Evolutionary conservation across 2,113 vertebrate genomes (phyloP).

Genomic region (Elaphurus davidianus): DNA sequence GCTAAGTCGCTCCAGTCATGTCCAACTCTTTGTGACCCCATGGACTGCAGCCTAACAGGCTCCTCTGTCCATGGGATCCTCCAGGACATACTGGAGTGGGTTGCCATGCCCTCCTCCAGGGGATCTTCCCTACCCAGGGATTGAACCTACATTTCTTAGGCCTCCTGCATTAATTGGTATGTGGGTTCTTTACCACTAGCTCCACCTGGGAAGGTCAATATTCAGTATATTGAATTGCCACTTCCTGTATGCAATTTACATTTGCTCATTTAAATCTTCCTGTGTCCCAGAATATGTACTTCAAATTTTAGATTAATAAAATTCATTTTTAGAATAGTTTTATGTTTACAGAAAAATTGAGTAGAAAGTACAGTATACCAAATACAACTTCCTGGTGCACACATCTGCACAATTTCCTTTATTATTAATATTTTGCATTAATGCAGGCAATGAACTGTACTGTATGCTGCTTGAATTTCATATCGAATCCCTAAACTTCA

Average conservation of each 20-base stretch:
- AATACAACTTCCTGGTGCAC: accelerated
- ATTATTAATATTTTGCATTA: not conserved
- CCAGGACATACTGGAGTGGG: not conserved
- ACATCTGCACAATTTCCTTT: not conserved
- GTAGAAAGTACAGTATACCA: not conserved
- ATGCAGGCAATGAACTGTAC: not conserved
- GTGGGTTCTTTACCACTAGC: not conserved
- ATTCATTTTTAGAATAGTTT: not conserved
- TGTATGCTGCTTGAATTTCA: not conserved
- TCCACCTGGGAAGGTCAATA: not conserved
- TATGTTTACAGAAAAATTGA: not conserved
- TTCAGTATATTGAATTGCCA: not conserved
- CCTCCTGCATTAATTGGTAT: not conserved
- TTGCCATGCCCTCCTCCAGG: not conserved
- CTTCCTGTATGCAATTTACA: not conserved
- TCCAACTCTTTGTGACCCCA: not conserved
- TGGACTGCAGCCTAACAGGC: not conserved
- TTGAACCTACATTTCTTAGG: not conserved
- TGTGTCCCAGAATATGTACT: not conserved
- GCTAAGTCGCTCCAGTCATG: not conserved
- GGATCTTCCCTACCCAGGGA: not conserved
- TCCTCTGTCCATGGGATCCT: not conserved
- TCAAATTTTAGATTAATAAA: not conserved
- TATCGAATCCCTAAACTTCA: not conserved
- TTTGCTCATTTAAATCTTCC: not conserved